phyloP scores from a whole-genome alignment of 2,888 invertebrate species.

The Pediacus dermestoides region DNA sequence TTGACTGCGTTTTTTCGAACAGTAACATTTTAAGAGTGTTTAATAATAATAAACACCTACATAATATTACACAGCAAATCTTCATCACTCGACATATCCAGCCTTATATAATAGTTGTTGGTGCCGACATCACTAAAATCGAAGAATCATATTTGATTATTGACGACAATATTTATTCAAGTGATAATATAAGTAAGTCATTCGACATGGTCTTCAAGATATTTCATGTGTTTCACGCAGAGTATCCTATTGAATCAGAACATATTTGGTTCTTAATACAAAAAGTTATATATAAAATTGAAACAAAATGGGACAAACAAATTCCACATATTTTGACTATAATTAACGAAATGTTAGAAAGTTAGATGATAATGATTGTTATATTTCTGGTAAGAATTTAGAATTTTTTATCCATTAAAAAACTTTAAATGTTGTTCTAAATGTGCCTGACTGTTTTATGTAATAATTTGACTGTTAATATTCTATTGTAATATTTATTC shows the following conservation, averaged over 20 bases:
- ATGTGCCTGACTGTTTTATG: too few species aligned
- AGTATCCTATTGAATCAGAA: slow-evolving; percentile 1
- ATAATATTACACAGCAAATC: too few species aligned
- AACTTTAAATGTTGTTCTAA: too few species aligned
- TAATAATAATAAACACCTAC: too few species aligned
- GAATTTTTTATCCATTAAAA: too few species aligned
- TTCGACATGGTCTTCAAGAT: background rate
- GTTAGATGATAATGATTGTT: background rate
- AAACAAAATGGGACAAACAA: background rate
- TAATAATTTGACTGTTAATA: too few species aligned
- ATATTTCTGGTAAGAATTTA: background rate
- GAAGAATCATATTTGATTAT: background rate
- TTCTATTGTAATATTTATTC: background rate
- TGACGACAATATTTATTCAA: background rate
- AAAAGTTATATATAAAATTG: background rate
- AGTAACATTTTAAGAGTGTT: too few species aligned
- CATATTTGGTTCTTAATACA: slow-evolving; percentile 1
- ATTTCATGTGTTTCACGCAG: background rate
- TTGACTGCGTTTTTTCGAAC: too few species aligned
- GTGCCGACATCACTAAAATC: background rate
- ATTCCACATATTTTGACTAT: background rate
- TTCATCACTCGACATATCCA: too few species aligned
- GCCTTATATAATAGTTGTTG: slow-evolving; percentile 2
- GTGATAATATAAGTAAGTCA: background rate
- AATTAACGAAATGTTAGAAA: background rate